These are phyloP conservation scores for Lasioglossum lativentre DNA, from an alignment of 2,888 invertebrate genomes.

Conservation along the genomic window DNA sequence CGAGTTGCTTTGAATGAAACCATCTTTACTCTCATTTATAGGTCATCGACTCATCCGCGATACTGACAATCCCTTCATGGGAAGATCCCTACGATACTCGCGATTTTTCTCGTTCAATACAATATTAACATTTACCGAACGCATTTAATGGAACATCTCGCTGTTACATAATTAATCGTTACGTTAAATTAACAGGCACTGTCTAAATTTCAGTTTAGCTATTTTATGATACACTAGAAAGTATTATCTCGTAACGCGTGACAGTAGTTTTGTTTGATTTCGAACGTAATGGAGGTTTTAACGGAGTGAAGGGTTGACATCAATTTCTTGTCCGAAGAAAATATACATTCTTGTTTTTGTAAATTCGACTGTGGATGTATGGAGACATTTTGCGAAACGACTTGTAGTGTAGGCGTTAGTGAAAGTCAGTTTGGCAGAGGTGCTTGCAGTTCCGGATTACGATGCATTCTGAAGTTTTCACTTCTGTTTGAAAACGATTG, in stretches of 20 bases:
- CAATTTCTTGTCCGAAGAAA: neutral
- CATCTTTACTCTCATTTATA: constrained; percentile 43
- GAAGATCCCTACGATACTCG: neutral
- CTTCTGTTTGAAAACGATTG: neutral
- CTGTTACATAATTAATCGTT: neutral
- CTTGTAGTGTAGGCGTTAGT: neutral
- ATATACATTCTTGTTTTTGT: neutral
- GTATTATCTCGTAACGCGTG: neutral
- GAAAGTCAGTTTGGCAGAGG: constrained; percentile 10
- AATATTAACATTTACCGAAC: neutral
- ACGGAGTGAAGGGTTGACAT: neutral
- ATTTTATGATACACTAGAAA: neutral
- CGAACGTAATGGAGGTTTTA: neutral
- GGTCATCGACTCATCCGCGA: constrained; percentile 54
- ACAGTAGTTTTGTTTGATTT: neutral
- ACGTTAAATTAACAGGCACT: neutral
- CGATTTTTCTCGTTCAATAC: neutral
- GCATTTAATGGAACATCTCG: neutral
- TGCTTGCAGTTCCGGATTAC: neutral
- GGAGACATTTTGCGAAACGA: neutral
- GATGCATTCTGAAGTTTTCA: neutral
- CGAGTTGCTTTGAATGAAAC: constrained; percentile 71
- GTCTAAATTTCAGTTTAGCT: neutral
- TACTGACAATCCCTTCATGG: constrained; percentile 20
- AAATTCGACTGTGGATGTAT: neutral